A percentile compares a stretch with the other conserved stretches of the same genome.
Conservation (phyloP, 92 coral and sea anemone species). For the Bergia sp. region DNA sequence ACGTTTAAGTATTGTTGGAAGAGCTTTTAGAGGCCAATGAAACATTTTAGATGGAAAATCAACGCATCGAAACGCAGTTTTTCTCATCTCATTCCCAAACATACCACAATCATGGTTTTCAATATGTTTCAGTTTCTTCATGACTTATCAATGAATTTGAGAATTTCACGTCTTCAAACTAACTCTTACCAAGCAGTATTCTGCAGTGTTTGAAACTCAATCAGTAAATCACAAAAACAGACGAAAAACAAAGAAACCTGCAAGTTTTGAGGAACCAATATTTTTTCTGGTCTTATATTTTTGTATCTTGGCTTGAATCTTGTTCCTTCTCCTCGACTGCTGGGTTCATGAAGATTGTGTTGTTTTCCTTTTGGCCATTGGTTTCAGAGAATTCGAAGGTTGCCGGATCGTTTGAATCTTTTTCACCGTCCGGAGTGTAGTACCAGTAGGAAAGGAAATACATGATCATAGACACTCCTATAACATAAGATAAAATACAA, state of each 20-base stretch:
- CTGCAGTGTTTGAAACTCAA: not conserved
- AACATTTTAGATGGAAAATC: not conserved
- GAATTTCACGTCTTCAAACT: not conserved
- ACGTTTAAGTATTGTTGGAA: too few relatives aligned
- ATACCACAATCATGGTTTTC: too few relatives aligned
- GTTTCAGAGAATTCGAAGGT: not conserved
- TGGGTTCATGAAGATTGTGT: not conserved
- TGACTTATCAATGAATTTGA: not conserved
- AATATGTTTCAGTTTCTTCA: too few relatives aligned
- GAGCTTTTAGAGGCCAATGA: too few relatives aligned
- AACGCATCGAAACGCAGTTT: not conserved
- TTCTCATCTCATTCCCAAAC: not conserved
- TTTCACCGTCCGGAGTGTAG: not conserved
- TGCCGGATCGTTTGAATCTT: not conserved
- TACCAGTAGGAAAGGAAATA: not conserved
- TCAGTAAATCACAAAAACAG: not conserved
- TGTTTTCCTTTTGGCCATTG: not conserved
- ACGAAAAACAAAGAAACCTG: not conserved
- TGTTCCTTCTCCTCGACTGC: not conserved
- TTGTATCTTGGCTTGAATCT: not conserved
- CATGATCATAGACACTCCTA: constrained; percentile 5
- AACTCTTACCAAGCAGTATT: not conserved
- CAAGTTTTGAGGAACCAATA: not conserved
- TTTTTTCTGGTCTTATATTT: not conserved
- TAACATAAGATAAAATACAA: not conserved